Percentiles rank a stretch among this genome's conserved stretches.
Evolutionary conservation across 1,140 invertebrate species (phyloP).

Genomic region (Sipha flava): DNA sequence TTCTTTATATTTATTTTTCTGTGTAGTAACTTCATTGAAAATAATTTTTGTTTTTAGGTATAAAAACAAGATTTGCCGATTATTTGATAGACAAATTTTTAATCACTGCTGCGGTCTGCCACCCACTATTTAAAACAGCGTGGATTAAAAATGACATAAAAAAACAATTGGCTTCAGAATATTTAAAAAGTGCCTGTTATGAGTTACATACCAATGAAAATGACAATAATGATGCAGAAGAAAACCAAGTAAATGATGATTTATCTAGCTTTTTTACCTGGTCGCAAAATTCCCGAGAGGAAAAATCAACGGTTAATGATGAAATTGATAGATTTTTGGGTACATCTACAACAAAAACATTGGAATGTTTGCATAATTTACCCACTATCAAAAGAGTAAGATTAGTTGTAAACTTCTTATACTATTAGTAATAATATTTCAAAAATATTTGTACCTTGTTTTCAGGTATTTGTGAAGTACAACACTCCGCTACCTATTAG

Average conservation of each 20-base stretch:
- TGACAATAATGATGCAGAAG: neutral
- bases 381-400: no score
- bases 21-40: no score
- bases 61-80: neutral
- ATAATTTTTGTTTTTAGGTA: no score
- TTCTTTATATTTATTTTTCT: no score
- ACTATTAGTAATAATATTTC: no score
- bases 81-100: neutral
- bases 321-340: neutral
- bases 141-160: neutral
- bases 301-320: neutral
- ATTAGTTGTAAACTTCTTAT: no score
- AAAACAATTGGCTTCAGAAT: neutral
- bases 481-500: no score
- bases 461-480: no score
- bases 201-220: neutral
- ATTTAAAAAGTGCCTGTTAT: conserved; percentile 2
- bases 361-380: no score
- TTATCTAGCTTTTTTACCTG: neutral
- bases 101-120: neutral
- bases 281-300: neutral
- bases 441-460: no score
- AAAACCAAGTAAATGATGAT: neutral
- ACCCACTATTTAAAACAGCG: neutral
- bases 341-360: neutral